Conservation (phyloP, 1,140 invertebrate genomes). For the Arctopsyche grandis region DNA sequence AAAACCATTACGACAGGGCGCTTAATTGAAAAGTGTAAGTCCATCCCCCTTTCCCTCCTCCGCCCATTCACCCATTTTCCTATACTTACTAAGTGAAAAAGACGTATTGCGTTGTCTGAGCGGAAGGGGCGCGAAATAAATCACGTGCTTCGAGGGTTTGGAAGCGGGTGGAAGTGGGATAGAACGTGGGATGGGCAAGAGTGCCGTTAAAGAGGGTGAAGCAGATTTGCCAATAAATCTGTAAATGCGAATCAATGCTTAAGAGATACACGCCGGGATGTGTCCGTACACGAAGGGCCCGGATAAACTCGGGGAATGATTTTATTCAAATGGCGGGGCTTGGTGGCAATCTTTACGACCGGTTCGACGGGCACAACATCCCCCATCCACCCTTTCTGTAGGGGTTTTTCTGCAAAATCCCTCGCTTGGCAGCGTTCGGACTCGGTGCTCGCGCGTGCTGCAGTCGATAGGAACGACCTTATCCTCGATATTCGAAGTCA, state of each 20-base stretch:
- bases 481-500: constrained; percentile 12
- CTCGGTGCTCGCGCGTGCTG: background rate
- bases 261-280: constrained; percentile 36
- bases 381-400: background rate
- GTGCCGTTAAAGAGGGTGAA: constrained; percentile 20
- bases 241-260: constrained; percentile 44
- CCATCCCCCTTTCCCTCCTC: background rate
- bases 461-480: constrained; percentile 13
- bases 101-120: constrained; percentile 33
- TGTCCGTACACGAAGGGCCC: constrained; percentile 29
- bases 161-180: background rate
- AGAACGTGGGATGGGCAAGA: background rate
- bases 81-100: constrained; percentile 16
- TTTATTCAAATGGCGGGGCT: constrained; percentile 38
- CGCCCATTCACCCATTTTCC: no score
- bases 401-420: background rate
- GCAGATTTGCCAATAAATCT: constrained; percentile 44
- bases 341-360: constrained; percentile 40
- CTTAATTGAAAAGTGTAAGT: constrained; percentile 28
- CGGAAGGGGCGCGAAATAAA: constrained; percentile 9
- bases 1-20: background rate
- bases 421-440: background rate
- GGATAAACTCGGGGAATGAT: constrained; percentile 39
- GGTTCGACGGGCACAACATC: constrained; percentile 14
- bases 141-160: background rate